Conservation (phyloP, 1,140 invertebrate genomes). For the Drosophila sulfurigaster region DNA sequence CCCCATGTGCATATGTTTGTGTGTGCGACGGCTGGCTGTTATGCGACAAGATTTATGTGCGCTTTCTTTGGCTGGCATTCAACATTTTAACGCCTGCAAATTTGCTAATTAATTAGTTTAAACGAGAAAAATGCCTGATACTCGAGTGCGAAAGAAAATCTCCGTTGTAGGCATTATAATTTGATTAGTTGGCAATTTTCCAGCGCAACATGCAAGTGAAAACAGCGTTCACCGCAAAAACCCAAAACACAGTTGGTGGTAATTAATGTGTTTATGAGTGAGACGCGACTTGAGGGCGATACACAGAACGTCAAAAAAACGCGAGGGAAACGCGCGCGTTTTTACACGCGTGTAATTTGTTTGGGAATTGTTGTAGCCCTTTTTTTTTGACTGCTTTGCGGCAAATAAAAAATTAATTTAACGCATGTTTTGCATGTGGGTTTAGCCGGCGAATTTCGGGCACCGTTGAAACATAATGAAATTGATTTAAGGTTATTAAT, state of each 20-base stretch:
- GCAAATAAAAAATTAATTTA: constrained; percentile 84
- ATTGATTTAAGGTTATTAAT: constrained; percentile 85
- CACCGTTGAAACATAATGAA: constrained; percentile 63
- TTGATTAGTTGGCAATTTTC: constrained; percentile 12
- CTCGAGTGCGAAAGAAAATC: constrained; percentile 15
- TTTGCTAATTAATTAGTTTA: constrained; percentile 80
- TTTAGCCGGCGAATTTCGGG: constrained; percentile 7
- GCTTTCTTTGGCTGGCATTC: constrained; percentile 72
- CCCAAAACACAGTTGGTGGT: constrained; percentile 12
- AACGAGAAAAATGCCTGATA: constrained; percentile 32
- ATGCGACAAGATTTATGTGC: constrained; percentile 74
- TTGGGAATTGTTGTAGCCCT: constrained; percentile 68
- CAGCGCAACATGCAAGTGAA: constrained; percentile 6
- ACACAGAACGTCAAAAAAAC: constrained; percentile 10
- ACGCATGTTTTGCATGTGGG: constrained; percentile 67
- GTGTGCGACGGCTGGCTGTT: constrained; percentile 23
- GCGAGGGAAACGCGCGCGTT: constrained; percentile 46
- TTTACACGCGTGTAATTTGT: constrained; percentile 78
- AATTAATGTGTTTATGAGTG: constrained; percentile 67
- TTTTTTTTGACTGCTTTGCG: constrained; percentile 35
- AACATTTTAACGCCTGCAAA: constrained; percentile 80
- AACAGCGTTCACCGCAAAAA: constrained; percentile 4
- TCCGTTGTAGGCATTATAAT: neutral
- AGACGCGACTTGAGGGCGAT: neutral
- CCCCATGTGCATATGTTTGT: constrained; percentile 19